Evolutionary conservation across 2,797 vertebrate species (phyloP).

Genomic region (Thamnophis elegans): DNA sequence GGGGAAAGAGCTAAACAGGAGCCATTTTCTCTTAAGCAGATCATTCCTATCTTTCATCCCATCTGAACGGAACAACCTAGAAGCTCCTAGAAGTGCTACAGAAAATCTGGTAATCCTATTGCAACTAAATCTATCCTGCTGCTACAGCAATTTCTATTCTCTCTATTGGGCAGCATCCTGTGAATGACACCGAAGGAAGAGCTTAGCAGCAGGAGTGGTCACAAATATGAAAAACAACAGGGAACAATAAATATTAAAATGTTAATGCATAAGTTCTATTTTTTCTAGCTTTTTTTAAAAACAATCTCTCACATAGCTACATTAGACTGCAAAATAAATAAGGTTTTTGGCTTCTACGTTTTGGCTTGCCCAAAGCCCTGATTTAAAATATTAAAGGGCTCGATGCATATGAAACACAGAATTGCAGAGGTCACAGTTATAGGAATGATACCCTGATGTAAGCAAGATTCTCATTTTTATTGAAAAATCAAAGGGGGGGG

Average conservation of each 20-base stretch:
- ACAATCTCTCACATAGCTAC: neutral
- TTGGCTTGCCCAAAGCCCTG: neutral
- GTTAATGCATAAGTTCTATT: neutral
- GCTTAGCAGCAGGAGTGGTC: neutral
- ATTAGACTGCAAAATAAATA: neutral
- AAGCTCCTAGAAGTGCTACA: neutral
- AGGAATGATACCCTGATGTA: neutral
- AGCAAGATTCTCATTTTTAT: neutral
- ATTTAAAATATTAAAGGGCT: neutral
- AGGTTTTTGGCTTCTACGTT: neutral
- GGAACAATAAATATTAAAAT: neutral
- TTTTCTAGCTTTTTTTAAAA: conserved; percentile 11
- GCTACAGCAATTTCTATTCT: conserved; percentile 33
- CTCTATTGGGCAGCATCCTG: neutral
- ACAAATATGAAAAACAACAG: conserved; percentile 12
- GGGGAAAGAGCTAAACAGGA: neutral
- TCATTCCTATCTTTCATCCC: neutral
- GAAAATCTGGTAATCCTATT: conserved; percentile 31
- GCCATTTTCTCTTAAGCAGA: neutral
- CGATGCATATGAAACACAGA: neutral
- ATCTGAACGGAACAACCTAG: neutral
- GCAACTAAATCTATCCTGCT: conserved; percentile 35
- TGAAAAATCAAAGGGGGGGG: neutral
- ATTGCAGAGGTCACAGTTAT: neutral
- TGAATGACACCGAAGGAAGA: conserved; percentile 31